Conservation (phyloP, 2,888 invertebrate species). For the Drosophila mettleri region DNA sequence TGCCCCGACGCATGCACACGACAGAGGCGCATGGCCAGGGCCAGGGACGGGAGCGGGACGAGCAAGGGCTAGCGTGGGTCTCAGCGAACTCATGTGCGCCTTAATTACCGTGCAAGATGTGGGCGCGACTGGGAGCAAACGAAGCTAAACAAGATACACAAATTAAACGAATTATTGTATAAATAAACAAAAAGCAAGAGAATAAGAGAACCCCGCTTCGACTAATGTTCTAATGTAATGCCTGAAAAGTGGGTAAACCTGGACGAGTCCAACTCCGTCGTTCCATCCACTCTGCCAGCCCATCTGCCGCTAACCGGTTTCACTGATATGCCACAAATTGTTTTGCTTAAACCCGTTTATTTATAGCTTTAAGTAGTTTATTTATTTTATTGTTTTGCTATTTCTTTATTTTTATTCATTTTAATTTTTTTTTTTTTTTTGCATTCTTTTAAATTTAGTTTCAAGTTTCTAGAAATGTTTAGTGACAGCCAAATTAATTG, state of each 20-base stretch:
- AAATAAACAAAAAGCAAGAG: slow-evolving; percentile 35
- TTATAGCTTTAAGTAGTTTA: slow-evolving; percentile 55
- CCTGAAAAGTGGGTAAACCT: slow-evolving; percentile 48
- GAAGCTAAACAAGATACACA: slow-evolving; percentile 17
- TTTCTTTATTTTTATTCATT: slow-evolving; percentile 10
- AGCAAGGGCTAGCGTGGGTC: not conserved
- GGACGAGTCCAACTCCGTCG: slow-evolving; percentile 29
- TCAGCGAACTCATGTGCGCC: slow-evolving; percentile 21
- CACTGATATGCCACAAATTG: slow-evolving; percentile 10
- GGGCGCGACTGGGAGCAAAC: slow-evolving; percentile 6
- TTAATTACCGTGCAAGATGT: slow-evolving; percentile 33
- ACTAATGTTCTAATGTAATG: not conserved
- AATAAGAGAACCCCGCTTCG: not conserved
- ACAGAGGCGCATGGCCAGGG: slow-evolving; percentile 7
- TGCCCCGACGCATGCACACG: slow-evolving; percentile 40
- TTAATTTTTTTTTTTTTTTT: not conserved
- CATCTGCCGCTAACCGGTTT: slow-evolving; percentile 63
- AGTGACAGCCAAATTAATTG: slow-evolving; percentile 16
- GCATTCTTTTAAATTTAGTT: not conserved
- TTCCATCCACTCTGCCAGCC: no score
- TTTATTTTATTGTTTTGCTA: slow-evolving; percentile 41
- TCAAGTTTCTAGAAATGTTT: slow-evolving; percentile 11
- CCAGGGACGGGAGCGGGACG: not conserved
- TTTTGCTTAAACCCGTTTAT: slow-evolving; percentile 38
- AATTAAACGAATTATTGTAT: slow-evolving; percentile 46